These are phyloP conservation scores for Pyrgus malvae DNA, from an alignment of 2,888 invertebrate species.

Conservation along the genomic window DNA sequence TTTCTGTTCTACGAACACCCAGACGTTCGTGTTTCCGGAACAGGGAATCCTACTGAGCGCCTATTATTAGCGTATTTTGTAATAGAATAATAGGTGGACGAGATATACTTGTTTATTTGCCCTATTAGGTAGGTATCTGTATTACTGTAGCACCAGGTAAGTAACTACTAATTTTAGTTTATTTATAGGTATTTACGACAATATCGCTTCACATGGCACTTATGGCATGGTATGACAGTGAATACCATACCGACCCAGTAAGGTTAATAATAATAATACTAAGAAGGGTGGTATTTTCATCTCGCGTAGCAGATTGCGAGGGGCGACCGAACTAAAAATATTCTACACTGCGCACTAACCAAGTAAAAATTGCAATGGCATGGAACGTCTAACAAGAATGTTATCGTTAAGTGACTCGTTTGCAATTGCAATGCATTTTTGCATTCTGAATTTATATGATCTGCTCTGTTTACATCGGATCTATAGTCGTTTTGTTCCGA, in stretches of 20 bases:
- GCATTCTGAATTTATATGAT: conserved; percentile 14
- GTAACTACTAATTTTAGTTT: no score
- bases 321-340: conserved; percentile 36
- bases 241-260: background rate
- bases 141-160: no score
- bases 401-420: background rate
- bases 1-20: no score
- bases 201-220: background rate
- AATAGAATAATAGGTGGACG: no score
- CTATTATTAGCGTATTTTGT: no score
- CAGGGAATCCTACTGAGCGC: no score
- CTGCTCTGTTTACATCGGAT: conserved; percentile 24
- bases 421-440: conserved; percentile 5
- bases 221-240: background rate
- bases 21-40: no score
- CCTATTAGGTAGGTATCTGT: no score
- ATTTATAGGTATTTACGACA: no score
- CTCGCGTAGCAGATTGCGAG: conserved; percentile 32
- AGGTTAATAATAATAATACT: conserved; percentile 2
- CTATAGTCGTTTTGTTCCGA: conserved; percentile 4
- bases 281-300: conserved; percentile 28
- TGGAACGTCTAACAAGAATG: conserved; percentile 1
- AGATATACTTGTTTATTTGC: no score
- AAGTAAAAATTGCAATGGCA: conserved; percentile 28
- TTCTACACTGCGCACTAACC: conserved; percentile 27